Base-by-base conservation (phyloP, 1,140 invertebrate species). In the Spodoptera frugiperda region DNA sequence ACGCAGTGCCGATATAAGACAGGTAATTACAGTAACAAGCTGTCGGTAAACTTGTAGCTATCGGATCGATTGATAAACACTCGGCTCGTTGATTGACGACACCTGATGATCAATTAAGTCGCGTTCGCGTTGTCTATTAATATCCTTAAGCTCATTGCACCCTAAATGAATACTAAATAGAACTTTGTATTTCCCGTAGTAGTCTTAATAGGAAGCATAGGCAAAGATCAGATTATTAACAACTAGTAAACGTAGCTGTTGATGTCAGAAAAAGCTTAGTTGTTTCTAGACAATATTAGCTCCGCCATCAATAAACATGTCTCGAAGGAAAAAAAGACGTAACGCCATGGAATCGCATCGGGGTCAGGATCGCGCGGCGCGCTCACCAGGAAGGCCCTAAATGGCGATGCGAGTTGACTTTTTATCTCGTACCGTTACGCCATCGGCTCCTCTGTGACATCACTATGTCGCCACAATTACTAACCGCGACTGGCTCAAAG, bases 381-480 rank as follows among this genome's bases (percentile, higher is more conserved):
- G 17, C 63, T 68, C 57, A 77, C 39, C 84, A 84, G 82, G 84
- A 87, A 85, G 79, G 39, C 87, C 81, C 48, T 87, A 85, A 67
- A 83, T 63, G 84, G 87, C 49, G 25, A n/a, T 53, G 46, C 63
- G 48, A 73, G 75, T 55, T 51, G 21, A 65, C 48, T 86, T 88
- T 88, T 88, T 88, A 78, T 72, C 72, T 15, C 68, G 55, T 19
- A 82, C 84, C 84, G 83, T 85, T 88, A 84, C 54, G 46, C 19
- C 30, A 30, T 65, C 67, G 49, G 55, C 51, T 15, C 44, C 19
- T 79, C 57, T 73, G 67, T 77, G 72, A 77, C 73, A 74, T 77
- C 77, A 78, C 59, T 80, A 71, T 75, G 72, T 70, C 65, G 57
- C 49, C 57, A 57, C 72, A 76, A 63, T 77, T 73, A 73, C 77